Conservation (phyloP, 2,888 invertebrate species). For the Drosophila tripunctata region DNA sequence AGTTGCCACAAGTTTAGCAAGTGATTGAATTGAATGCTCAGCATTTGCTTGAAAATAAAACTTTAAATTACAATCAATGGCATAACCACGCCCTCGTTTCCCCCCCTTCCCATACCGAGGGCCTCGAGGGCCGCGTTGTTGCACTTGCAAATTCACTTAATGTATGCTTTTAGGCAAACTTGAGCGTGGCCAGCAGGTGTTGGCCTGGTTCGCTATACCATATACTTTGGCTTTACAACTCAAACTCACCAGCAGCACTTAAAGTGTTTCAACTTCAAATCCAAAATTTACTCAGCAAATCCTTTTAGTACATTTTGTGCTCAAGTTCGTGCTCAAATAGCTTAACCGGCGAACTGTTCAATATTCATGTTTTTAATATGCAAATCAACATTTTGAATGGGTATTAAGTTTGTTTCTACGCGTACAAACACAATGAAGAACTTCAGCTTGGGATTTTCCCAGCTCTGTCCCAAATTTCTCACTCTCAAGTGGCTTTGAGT, state of each 20-base stretch:
- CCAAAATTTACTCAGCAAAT: background rate
- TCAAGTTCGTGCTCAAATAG: slow-evolving; percentile 27
- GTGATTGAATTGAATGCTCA: slow-evolving; percentile 68
- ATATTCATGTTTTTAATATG: slow-evolving; percentile 76
- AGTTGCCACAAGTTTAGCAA: slow-evolving; percentile 38
- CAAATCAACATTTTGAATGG: slow-evolving; percentile 56
- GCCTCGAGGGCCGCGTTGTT: slow-evolving; percentile 5
- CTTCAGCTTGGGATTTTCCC: slow-evolving; percentile 17
- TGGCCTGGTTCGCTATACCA: background rate
- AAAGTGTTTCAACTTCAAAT: slow-evolving; percentile 54
- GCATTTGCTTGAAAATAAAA: slow-evolving; percentile 40
- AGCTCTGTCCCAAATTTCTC: background rate
- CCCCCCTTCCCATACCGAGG: background rate
- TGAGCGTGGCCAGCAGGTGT: slow-evolving; percentile 27
- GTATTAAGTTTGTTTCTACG: slow-evolving; percentile 28
- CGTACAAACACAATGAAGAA: slow-evolving; percentile 25
- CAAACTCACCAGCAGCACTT: slow-evolving; percentile 20
- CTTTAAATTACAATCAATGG: slow-evolving; percentile 61
- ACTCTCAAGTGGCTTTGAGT: slow-evolving; percentile 14
- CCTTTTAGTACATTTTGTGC: slow-evolving; percentile 7
- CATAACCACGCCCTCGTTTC: background rate
- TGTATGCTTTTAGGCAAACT: slow-evolving; percentile 29
- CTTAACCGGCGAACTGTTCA: slow-evolving; percentile 54
- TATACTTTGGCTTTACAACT: slow-evolving; percentile 12
- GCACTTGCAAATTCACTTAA: slow-evolving; percentile 65